These are phyloP conservation scores for Sarcophilus harrisii DNA, from an alignment of 2,797 vertebrate species.

Conservation along the genomic window DNA sequence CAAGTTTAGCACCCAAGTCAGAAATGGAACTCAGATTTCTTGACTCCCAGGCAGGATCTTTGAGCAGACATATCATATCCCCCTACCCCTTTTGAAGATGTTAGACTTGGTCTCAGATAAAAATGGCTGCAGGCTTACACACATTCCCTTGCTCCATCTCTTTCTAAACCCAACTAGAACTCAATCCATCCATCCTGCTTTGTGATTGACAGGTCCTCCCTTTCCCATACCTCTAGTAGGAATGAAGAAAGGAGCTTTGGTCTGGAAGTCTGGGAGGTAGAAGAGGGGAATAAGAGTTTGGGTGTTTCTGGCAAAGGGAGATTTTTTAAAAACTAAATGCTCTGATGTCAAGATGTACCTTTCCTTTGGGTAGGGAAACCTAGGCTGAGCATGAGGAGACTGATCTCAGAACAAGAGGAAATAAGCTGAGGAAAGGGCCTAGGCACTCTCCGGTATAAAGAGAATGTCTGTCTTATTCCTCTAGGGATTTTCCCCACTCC, in stretches of 20 bases:
- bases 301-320: no score
- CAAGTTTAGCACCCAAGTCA: not conserved
- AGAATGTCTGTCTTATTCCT: not conserved
- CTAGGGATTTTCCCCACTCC: not conserved
- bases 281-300: not conserved
- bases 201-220: not conserved
- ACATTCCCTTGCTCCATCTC: not conserved
- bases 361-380: not conserved
- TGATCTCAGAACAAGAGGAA: not conserved
- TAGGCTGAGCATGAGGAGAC: constrained; percentile 8
- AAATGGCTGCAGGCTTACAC: not conserved
- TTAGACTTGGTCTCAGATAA: not conserved
- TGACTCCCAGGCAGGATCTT: constrained; percentile 53
- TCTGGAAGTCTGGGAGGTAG: not conserved
- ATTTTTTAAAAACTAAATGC: not conserved
- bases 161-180: not conserved
- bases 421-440: not conserved
- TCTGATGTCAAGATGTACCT: constrained; percentile 10
- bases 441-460: not conserved
- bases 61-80: constrained; percentile 25
- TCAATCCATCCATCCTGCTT: not conserved
- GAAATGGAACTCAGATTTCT: constrained; percentile 45
- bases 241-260: not conserved
- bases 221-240: not conserved
- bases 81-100: not conserved